Percentiles rank a stretch among this genome's conserved stretches.
phyloP scores from a whole-genome alignment of 1,140 invertebrate species.

The Camponotus vicinus region DNA sequence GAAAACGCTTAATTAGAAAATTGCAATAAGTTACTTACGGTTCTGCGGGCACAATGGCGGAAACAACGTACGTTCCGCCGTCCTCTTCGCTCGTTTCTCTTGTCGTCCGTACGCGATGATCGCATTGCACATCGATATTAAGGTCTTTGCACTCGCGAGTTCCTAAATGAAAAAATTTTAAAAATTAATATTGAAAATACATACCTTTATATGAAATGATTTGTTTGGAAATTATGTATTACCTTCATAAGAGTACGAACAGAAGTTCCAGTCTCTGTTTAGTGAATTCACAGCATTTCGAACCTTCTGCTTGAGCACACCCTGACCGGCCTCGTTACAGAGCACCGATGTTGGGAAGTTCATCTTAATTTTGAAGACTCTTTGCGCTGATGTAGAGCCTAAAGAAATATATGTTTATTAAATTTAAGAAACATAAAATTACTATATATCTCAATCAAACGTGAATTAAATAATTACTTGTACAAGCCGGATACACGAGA shows the following conservation, averaged over 20 bases:
- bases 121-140: conserved; percentile 95
- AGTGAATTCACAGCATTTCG: conserved; percentile 94
- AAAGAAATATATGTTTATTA: conserved; percentile 37
- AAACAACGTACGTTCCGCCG: conserved; percentile 92
- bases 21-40: conserved; percentile 88
- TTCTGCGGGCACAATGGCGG: conserved; percentile 93
- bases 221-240: conserved; percentile 62
- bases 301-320: conserved; percentile 95
- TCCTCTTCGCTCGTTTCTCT: conserved; percentile 87
- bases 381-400: conserved; percentile 94
- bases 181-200: conserved; percentile 1
- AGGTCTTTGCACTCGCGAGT: conserved; percentile 94
- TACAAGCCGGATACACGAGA: conserved; percentile 96
- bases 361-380: conserved; percentile 97
- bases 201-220: neutral
- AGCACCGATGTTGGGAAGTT: conserved; percentile 97
- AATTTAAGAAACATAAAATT: neutral
- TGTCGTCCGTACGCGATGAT: conserved; percentile 88
- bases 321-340: conserved; percentile 97
- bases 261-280: conserved; percentile 97
- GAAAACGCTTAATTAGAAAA: neutral
- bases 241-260: conserved; percentile 94
- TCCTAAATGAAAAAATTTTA: conserved; percentile 71
- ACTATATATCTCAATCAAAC: neutral
- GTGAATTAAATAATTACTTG: conserved; percentile 87